Evolutionary conservation across 1,140 invertebrate genomes (phyloP), one percentile per base, ranked within the genome.

Genomic region (Centruroides vittatus): DNA sequence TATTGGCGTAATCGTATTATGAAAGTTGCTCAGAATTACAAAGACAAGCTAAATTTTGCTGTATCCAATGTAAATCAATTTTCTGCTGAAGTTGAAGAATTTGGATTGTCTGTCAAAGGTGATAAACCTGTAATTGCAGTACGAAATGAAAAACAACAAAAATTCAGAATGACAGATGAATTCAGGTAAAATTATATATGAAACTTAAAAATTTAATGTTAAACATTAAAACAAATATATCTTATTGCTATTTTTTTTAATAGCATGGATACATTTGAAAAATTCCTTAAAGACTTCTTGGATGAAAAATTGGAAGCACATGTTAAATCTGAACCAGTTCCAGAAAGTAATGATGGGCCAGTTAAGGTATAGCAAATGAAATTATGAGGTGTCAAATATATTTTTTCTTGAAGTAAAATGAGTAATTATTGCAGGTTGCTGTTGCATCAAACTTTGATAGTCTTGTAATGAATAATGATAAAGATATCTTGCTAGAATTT

Each of bases 361-460:
- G 91, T 97, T 0, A 93, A 87, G 71, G 83, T 77, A 70, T 23
- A 23, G 23, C 60, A 47, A 56, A 11, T 59, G 9, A 55, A 55
- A 23, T 23, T 23, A 23, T 23, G 23, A 23, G 23, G 23, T 23
- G 23, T 23, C 23, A 23, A 23, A 23, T 23, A 23, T 23, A 23
- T 23, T 23, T 23, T n/a, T 23, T 23, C 23, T 23, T 23, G 23
- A 23, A 23, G 23, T 51, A 51, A n/a, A 59, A 50, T 41, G 12
- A 13, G 11, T 35, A 55, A 60, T 54, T 73, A 49, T 67, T 73
- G 41, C 68, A 80, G 76, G 74, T 95, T 61, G 93, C 90, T 35
- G 96, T 99, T 12, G 95, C 83, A 23, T 94, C 93, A 75, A 98
- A 98, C 77, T 98, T 98, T 77, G 86, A 98, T 72, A 88, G 98